Evolutionary conservation across 2,888 invertebrate species (phyloP), one percentile per base, ranked within the genome.

Genomic region (Syrphus vitripennis): DNA sequence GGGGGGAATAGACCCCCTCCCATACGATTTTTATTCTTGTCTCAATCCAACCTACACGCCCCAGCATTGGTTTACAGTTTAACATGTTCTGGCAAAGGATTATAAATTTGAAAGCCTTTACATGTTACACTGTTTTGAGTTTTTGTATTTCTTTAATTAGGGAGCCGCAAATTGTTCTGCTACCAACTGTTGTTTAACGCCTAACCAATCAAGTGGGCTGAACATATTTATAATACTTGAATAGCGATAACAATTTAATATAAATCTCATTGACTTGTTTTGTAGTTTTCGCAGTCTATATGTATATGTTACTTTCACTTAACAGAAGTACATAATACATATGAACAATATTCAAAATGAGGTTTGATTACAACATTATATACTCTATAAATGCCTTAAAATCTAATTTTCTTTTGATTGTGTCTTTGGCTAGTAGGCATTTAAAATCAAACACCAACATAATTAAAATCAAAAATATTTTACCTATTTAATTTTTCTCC

Each of bases 401-500:
- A 26, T 29, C 53, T 53, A 53, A 53, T 53, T 53, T 53, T 29
- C 53, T 53, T 53, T 53, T 53, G 6, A 53, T 48, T 53, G n/a
- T n/a, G n/a, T n/a, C n/a, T n/a, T n/a, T n/a, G n/a, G n/a, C n/a
- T n/a, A n/a, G n/a, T n/a, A n/a, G n/a, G n/a, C n/a, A n/a, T n/a
- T n/a, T n/a, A n/a, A n/a, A n/a, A n/a, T n/a, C n/a, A n/a, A n/a
- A n/a, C n/a, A n/a, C n/a, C n/a, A n/a, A n/a, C n/a, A n/a, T n/a
- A n/a, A n/a, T n/a, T n/a, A n/a, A n/a, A n/a, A n/a, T n/a, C n/a
- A n/a, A n/a, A n/a, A n/a, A n/a, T n/a, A n/a, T n/a, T n/a, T n/a
- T n/a, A n/a, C n/a, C n/a, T n/a, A n/a, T n/a, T n/a, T n/a, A n/a
- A n/a, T n/a, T n/a, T n/a, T n/a, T n/a, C n/a, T n/a, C n/a, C n/a